Evolutionary conservation across 2,888 invertebrate species (phyloP).

Genomic region (Apamea epomidion): DNA sequence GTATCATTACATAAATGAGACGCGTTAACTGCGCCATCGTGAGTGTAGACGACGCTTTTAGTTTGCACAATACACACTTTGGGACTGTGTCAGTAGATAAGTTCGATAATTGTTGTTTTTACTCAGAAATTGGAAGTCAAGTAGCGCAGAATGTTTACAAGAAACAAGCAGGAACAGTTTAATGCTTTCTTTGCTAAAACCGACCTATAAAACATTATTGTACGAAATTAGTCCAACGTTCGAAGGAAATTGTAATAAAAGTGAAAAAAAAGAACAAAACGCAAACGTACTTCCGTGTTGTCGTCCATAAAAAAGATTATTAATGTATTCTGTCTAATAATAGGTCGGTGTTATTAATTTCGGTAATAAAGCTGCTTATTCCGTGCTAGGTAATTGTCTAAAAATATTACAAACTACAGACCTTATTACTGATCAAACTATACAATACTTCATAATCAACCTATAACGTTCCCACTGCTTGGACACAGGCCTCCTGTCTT

Average conservation of each 20-base stretch:
- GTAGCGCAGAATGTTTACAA: not conserved
- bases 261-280: slow-evolving; percentile 4
- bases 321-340: slow-evolving; percentile 30
- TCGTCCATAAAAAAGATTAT: slow-evolving; percentile 32
- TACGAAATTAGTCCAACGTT: slow-evolving; percentile 22
- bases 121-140: not conserved
- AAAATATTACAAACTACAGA: slow-evolving; percentile 25
- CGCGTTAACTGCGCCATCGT: slow-evolving; percentile 53
- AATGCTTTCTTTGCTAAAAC: slow-evolving; percentile 12
- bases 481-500: not conserved
- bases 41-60: slow-evolving; percentile 37
- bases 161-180: slow-evolving; percentile 6
- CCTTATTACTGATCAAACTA: slow-evolving; percentile 1
- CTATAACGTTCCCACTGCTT: not conserved
- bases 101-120: slow-evolving; percentile 15
- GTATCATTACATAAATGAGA: slow-evolving; percentile 66
- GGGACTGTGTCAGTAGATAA: slow-evolving; percentile 34
- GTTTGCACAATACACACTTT: slow-evolving; percentile 57
- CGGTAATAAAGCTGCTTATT: slow-evolving; percentile 11
- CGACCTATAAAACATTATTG: slow-evolving; percentile 12
- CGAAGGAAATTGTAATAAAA: slow-evolving; percentile 41
- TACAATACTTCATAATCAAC: not conserved
- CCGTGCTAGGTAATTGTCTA: not conserved
- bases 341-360: slow-evolving; percentile 35
- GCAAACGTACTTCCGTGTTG: slow-evolving; percentile 9